phyloP scores from a whole-genome alignment of 2,888 invertebrate species.

The Taphrorychus bicolor region DNA sequence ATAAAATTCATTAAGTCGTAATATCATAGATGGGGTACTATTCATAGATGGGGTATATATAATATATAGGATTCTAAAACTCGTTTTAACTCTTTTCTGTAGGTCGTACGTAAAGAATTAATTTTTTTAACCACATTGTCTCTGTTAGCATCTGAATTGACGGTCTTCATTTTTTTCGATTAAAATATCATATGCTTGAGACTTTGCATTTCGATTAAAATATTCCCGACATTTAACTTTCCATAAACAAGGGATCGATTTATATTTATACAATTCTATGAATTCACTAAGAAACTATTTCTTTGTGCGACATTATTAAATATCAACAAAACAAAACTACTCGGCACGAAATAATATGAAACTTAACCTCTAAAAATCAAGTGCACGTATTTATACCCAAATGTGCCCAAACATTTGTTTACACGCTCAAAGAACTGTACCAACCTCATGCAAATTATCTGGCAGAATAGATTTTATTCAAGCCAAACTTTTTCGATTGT shows the following conservation, averaged over 20 bases:
- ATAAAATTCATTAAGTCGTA: background rate
- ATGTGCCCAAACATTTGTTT: no score
- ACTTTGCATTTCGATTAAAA: background rate
- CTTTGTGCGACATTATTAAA: background rate
- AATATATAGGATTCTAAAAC: background rate
- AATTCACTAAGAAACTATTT: background rate
- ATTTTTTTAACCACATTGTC: background rate
- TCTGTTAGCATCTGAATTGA: background rate
- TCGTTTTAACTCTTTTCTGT: background rate
- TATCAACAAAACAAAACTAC: no score
- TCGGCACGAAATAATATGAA: no score
- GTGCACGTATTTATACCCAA: no score
- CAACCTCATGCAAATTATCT: no score
- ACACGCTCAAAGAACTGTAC: no score
- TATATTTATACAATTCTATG: background rate
- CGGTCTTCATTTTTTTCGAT: background rate
- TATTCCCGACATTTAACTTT: background rate
- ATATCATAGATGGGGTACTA: background rate
- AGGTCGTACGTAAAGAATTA: background rate
- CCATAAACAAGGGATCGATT: background rate
- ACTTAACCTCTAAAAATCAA: no score
- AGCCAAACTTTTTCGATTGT: no score
- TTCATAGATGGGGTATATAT: no score
- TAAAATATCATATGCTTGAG: background rate
- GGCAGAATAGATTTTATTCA: no score